Evolutionary conservation across 1,140 invertebrate genomes (phyloP), one percentile per base, ranked within the genome.

Genomic region (Tachypleus tridentatus): DNA sequence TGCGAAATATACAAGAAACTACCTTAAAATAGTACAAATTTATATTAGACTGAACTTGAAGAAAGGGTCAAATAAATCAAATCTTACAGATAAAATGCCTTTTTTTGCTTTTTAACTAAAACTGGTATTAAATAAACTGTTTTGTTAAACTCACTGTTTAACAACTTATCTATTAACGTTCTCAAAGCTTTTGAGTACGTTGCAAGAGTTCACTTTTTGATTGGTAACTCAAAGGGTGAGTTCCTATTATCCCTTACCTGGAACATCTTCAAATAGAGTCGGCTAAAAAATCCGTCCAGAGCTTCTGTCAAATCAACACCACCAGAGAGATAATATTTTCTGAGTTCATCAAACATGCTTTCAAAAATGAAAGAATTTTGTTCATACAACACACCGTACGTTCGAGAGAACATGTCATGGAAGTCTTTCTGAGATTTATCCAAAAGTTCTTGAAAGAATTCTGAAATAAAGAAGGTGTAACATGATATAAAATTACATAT

Each of bases 261-360:
- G 78, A 98, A 98, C 93, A 98, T 97, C 75, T 91, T 92, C 76
- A 94, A 87, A 74, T 97, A 94, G 0, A 98, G 83, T 4, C 85
- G 87, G 61, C 84, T 86, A 80, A 98, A 98, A 80, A 98, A 98
- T 64, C 84, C 84, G 70, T 97, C 89, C 85, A 98, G 87, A 29
- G 89, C 87, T 11, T 86, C 85, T 52, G 87, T 83, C 8, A 98
- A 82, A 74, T 94, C 85, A 7, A 89, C 83, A 71, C 86, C 80
- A 11, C 92, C 92, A 67, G 84, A 85, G 3, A 82, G 80, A 79
- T 95, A 97, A 76, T 97, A 98, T 69, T 83, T 85, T 74, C 94
- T 91, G 68, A 98, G 80, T 71, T 95, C 86, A 67, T 84, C 84
- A 77, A 96, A 98, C 54, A 98, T 82, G 72, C 93, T 86, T 56